Conservation (phyloP, 2,888 invertebrate species). For the Rhodophaea formosa region DNA sequence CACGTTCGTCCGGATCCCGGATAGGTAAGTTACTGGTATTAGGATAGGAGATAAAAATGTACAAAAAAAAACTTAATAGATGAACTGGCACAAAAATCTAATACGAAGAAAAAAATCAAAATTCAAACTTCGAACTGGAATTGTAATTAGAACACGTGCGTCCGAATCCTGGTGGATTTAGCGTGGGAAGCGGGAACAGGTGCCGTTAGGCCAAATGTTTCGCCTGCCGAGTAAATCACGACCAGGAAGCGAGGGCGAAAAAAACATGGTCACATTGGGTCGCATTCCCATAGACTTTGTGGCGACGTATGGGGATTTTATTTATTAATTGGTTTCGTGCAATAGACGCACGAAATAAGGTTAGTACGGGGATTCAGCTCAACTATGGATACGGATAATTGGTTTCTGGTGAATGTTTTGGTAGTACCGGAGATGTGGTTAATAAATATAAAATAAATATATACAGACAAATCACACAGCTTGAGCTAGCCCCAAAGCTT, state of each 20-base stretch:
- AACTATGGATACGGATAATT: no score
- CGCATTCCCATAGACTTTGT: constrained; percentile 9
- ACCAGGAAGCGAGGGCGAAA: constrained; percentile 58
- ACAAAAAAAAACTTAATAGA: not conserved
- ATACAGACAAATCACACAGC: no score
- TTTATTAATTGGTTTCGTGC: constrained; percentile 8
- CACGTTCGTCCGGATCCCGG: no score
- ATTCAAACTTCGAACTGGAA: constrained; percentile 35
- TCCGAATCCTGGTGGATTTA: constrained; percentile 37
- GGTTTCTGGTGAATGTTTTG: no score
- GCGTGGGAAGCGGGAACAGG: constrained; percentile 71
- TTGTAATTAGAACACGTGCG: constrained; percentile 52
- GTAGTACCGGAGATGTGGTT: no score
- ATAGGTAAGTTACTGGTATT: no score
- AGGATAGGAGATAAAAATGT: no score
- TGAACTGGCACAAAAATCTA: not conserved
- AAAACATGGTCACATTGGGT: constrained; percentile 26
- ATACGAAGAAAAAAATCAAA: constrained; percentile 6
- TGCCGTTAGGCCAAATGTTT: constrained; percentile 61
- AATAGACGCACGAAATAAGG: no score
- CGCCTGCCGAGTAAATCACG: constrained; percentile 62
- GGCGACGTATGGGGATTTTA: constrained; percentile 5
- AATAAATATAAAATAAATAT: no score
- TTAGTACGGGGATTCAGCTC: no score
- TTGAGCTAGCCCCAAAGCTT: no score